phyloP scores from a whole-genome alignment of 2,888 invertebrate genomes.

The Clivina fossor region DNA sequence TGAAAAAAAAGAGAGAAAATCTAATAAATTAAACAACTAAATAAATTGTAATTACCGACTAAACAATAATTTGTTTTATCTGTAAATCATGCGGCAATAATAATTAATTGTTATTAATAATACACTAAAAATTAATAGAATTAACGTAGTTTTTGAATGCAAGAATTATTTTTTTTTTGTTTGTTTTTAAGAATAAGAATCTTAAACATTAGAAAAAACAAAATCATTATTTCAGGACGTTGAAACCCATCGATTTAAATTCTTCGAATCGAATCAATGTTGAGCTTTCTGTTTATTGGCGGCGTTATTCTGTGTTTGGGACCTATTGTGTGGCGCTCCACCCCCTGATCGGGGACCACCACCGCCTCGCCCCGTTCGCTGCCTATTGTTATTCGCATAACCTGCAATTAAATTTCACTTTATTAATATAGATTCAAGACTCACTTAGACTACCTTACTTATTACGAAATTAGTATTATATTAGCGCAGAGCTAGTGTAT shows the following conservation, averaged over 20 bases:
- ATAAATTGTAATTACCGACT: background rate
- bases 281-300: slow-evolving; percentile 19
- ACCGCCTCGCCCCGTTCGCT: slow-evolving; percentile 43
- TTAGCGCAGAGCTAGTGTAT: no score
- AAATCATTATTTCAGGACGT: background rate
- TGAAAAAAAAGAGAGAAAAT: no score
- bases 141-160: background rate
- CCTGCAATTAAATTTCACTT: no score
- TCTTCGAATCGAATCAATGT: slow-evolving; percentile 10
- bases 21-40: slow-evolving; percentile 8
- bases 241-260: background rate
- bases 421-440: no score
- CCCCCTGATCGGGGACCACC: slow-evolving; percentile 47
- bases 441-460: no score
- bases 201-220: background rate
- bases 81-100: no score
- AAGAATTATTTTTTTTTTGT: background rate
- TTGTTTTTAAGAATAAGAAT: no score
- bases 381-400: slow-evolving; percentile 52
- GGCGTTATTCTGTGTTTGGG: slow-evolving; percentile 13
- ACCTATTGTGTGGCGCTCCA: no score
- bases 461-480: no score
- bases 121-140: slow-evolving; percentile 1
- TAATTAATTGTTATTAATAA: no score
- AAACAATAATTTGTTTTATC: slow-evolving; percentile 6